phyloP scores from a whole-genome alignment of 2,797 vertebrate genomes.

The Botia kubotai region DNA sequence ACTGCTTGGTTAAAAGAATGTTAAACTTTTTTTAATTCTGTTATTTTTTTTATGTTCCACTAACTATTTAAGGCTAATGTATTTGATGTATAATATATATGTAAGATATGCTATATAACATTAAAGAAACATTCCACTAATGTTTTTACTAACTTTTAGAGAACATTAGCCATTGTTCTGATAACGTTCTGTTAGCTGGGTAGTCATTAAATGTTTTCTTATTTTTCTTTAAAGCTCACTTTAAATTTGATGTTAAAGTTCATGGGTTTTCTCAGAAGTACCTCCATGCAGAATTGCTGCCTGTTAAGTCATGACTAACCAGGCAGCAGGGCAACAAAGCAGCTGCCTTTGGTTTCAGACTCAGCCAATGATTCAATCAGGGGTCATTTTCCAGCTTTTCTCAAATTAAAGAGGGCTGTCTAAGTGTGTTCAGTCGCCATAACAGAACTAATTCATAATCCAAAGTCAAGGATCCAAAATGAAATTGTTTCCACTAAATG shows the following conservation, averaged over 20 bases:
- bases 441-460: conserved; percentile 76
- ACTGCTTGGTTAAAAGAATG: no score
- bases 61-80: no score
- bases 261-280: neutral
- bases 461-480: conserved; percentile 75
- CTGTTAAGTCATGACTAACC: neutral
- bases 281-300: neutral
- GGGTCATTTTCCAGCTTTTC: conserved; percentile 23
- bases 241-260: neutral
- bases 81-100: no score
- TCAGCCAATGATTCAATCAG: conserved; percentile 1
- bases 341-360: conserved; percentile 2
- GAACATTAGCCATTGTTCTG: no score
- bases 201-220: neutral
- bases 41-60: no score
- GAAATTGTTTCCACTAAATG: conserved; percentile 68
- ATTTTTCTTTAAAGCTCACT: neutral
- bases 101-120: no score
- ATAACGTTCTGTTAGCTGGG: no score
- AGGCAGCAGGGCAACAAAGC: neutral
- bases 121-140: no score
- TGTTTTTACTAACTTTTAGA: no score
- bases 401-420: conserved; percentile 25
- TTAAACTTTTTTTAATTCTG: no score
- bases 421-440: conserved; percentile 77